Percentiles rank a stretch among this genome's conserved stretches.
These are phyloP conservation scores for Sesamia inferens DNA, from an alignment of 2,888 invertebrate genomes.

Conservation along the genomic window DNA sequence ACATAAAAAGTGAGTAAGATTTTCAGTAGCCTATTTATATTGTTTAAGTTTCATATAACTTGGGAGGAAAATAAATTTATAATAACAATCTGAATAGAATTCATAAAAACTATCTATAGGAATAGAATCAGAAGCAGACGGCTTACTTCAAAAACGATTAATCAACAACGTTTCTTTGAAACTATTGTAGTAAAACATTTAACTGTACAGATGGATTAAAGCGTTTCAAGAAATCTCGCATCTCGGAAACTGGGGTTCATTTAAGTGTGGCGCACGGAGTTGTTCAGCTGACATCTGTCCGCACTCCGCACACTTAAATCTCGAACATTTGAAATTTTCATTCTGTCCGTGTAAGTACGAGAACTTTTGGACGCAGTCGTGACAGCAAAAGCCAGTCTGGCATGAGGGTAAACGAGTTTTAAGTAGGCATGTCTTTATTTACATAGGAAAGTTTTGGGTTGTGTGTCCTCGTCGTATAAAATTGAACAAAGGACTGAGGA, in stretches of 20 bases:
- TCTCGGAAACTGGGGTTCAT: constrained; percentile 58
- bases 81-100: constrained; percentile 44
- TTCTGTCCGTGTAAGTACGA: constrained; percentile 63
- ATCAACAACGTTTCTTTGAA: constrained; percentile 32
- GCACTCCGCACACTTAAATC: constrained; percentile 66
- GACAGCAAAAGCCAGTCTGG: constrained; percentile 67
- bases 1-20: too few species aligned
- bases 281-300: constrained; percentile 63
- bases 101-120: constrained; percentile 35
- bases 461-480: constrained; percentile 35
- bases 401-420: constrained; percentile 62
- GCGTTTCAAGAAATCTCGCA: constrained; percentile 59
- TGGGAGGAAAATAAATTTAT: constrained; percentile 53
- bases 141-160: constrained; percentile 49
- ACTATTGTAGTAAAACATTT: constrained; percentile 43
- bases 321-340: constrained; percentile 72
- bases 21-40: constrained; percentile 22
- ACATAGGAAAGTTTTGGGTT: constrained; percentile 56
- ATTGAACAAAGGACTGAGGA: constrained; percentile 24
- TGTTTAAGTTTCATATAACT: constrained; percentile 29
- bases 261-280: constrained; percentile 70
- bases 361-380: constrained; percentile 65
- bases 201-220: constrained; percentile 46
- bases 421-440: constrained; percentile 59
- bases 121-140: constrained; percentile 38